A percentile compares a stretch with the other conserved stretches of the same genome.
Conservation (phyloP, 2,113 vertebrate species). For the Odocoileus hemionus region DNA sequence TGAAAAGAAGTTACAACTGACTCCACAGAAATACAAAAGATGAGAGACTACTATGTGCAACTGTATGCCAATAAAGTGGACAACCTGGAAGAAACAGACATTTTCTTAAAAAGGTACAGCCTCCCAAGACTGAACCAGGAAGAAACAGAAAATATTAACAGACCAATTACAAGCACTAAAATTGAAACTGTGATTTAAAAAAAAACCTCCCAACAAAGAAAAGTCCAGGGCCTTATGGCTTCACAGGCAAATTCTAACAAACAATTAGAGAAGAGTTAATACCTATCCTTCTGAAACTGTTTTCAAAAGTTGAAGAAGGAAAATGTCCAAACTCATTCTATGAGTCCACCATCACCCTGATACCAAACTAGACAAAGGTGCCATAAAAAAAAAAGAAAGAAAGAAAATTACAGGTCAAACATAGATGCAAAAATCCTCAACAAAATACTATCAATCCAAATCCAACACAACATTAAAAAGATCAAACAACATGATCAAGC, state of each 20-base stretch:
- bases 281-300: background rate
- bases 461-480: background rate
- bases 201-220: background rate
- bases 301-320: background rate
- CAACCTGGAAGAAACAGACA: background rate
- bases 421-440: background rate
- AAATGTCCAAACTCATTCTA: background rate
- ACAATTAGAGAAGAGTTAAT: background rate
- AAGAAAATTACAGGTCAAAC: background rate
- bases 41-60: background rate
- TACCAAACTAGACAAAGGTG: background rate
- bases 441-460: background rate
- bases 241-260: background rate
- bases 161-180: background rate
- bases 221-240: background rate
- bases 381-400: background rate
- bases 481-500: background rate
- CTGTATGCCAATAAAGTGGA: background rate
- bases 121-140: background rate
- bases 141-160: background rate
- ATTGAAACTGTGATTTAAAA: background rate
- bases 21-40: background rate
- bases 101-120: background rate
- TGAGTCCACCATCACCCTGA: background rate
- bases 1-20: background rate